Evolutionary conservation across 2,797 vertebrate species (phyloP), one percentile per base, ranked within the genome.

Genomic region (Petrocephalus schoutedeni): DNA sequence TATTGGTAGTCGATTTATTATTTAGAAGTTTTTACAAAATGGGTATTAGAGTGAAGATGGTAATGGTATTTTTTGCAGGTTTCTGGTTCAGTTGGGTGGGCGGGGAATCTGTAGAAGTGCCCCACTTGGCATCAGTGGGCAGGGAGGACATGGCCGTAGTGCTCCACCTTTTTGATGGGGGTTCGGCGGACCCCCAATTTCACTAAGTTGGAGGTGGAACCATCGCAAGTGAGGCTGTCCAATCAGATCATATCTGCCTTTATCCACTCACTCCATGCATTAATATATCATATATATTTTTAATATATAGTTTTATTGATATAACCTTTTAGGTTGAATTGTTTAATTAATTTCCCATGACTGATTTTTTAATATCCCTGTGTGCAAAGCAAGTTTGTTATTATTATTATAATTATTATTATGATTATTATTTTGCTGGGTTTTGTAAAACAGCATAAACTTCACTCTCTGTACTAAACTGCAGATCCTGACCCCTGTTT

Each of bases 321-420:
- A 94, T 94, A 93, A 94, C 93, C 93, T 95, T 93, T 91, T 96
- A 95, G 95, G 95, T 95, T 96, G 96, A 96, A 96, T 96, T 95
- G 95, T 95, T 59, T 49, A 36, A 83, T 83, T 23, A 19, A 7
- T 86, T 85, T 21, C 19, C 45, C 45, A 45, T 82, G 36, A 61
- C 21, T 64, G 87, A 80, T 61, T 82, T 88, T 88, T 59, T 84
- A 58, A 88, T 5, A 94, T 95, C 94, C 95, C 95, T 95, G 95
- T 89, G 94, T 95, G 95, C 96, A 94, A 94, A 91, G 91, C 95
- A 94, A 95, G 95, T 96, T 57, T 57, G 14, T 57, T 57, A 57
- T 57, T 57, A 57, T 16, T 57, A 12, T 57, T 57, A 57, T 71
- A 36, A 2, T 71, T 71, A 71, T 67, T 67, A 36, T 16, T 71